Base-by-base conservation (phyloP, 2,113 vertebrate genomes). In the Jaculus jaculus region DNA sequence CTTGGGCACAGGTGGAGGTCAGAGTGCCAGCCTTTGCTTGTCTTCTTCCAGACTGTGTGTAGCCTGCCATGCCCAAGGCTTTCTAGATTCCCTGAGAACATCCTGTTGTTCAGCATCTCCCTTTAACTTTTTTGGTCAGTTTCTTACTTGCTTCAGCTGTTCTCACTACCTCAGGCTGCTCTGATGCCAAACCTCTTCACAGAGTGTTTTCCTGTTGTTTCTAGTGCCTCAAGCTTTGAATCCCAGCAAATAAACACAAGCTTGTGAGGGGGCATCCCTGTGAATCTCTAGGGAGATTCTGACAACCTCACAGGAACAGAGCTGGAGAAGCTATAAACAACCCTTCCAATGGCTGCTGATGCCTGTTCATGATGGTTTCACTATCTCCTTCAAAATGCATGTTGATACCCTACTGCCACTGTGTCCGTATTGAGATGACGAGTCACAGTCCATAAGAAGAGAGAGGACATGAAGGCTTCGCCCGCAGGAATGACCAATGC, bases 51-150 rank as follows among this genome's bases (percentile, higher is more conserved):
- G 24, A 5, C n/a, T 82, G 9, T 18, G 7, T 11, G 7, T 2
- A 42, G 42, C 17, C 1, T 0, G 1, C 4, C 12, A 9, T 37
- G n/a, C 10, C 1, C 0, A 1, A 8, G 60, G 39, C 47, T 60
- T 90, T 79, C 75, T 73, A 6, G 47, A 16, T 28, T 84, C 12
- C 23, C 79, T 11, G 17, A 78, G 72, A 34, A 6, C 34, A 20
- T 34, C 58, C 58, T 18, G 10, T 63, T 58, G 51, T 17, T 60
- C 30, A 51, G 37, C 20, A 58, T 60, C n/a, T 80, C 51, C 51
- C 69, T 39, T 65, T 77, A 63, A 37, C 8, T 63, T 34, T 80
- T 80, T 69, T 58, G 23, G 15, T 68, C 16, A 10, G 3, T 21
- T 74, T 88, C 80, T 66, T 84, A 7, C 8, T 88, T 84, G 54